phyloP scores from a whole-genome alignment of 2,797 vertebrate species.

The Myioborus melanocephalus region DNA sequence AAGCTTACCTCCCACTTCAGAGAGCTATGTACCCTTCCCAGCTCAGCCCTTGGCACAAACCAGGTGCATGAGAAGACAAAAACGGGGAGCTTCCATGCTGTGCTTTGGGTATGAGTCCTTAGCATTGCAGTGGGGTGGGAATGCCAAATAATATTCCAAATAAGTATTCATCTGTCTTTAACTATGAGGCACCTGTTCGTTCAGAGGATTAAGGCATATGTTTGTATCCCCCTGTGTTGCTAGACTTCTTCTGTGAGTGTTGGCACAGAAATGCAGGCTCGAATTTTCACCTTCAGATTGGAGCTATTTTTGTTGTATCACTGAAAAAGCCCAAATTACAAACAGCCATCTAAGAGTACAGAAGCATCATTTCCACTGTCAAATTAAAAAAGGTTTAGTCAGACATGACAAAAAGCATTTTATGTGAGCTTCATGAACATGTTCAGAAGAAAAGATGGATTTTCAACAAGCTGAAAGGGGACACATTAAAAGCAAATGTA shows the following conservation, averaged over 20 bases:
- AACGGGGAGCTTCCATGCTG: neutral
- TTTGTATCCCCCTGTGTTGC: neutral
- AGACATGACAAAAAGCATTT: neutral
- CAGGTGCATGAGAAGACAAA: rapidly evolving
- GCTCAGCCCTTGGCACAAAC: neutral
- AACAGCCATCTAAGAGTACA: neutral
- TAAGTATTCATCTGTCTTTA: neutral
- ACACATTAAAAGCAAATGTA: neutral
- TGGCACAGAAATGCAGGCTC: neutral
- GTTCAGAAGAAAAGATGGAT: neutral
- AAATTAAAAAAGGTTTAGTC: slow-evolving; percentile 27
- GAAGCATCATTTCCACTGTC: neutral
- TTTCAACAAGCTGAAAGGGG: neutral
- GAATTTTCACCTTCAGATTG: slow-evolving; percentile 30
- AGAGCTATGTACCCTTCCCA: neutral
- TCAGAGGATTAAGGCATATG: neutral
- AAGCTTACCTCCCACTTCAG: neutral
- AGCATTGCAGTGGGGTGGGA: neutral
- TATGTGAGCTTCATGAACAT: neutral
- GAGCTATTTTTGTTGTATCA: neutral
- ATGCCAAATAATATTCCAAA: neutral
- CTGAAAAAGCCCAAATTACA: neutral
- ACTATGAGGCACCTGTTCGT: neutral
- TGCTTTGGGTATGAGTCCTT: neutral
- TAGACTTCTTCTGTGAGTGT: neutral